Evolutionary conservation across 2,797 vertebrate species (phyloP).

Genomic region (Sardinella longiceps): DNA sequence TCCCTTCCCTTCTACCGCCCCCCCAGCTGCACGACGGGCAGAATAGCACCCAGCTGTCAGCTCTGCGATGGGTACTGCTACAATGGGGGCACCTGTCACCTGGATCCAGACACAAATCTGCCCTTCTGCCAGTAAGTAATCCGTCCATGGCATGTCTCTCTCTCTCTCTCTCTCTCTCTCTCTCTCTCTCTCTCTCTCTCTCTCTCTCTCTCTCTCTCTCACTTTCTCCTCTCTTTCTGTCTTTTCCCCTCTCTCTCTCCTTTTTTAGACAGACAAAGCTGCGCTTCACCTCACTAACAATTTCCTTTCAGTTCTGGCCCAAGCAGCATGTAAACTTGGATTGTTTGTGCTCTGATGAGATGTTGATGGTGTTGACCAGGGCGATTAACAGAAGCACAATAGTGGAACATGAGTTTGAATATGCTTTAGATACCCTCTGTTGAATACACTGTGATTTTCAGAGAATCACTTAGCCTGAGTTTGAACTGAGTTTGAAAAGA

Average conservation of each 20-base stretch:
- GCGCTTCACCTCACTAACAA: not conserved
- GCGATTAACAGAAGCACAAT: not conserved
- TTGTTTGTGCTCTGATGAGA: not conserved
- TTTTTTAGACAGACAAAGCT: not conserved
- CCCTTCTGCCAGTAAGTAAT: conserved; percentile 97
- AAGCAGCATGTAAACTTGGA: not conserved
- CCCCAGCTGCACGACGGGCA: conserved; percentile 93
- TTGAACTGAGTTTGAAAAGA: too few relatives aligned
- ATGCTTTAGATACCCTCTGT: not conserved
- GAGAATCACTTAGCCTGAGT: too few relatives aligned
- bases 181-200: conserved; percentile 35
- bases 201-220: conserved; percentile 34
- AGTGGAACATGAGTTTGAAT: not conserved
- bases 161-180: conserved; percentile 36
- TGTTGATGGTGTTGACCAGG: not conserved
- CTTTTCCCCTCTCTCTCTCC: conserved; percentile 34
- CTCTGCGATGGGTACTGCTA: conserved; percentile 98
- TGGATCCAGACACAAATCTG: conserved; percentile 93
- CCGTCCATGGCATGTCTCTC: conserved; percentile 60
- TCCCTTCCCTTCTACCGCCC: conserved; percentile 52
- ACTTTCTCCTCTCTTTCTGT: not conserved
- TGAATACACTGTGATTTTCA: not conserved
- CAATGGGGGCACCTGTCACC: conserved; percentile 94
- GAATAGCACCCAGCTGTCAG: conserved; percentile 94
- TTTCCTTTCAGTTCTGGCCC: conserved; percentile 33